These are phyloP conservation scores for Dermochelys coriacea DNA, from an alignment of 2,797 vertebrate genomes.

Conservation along the genomic window DNA sequence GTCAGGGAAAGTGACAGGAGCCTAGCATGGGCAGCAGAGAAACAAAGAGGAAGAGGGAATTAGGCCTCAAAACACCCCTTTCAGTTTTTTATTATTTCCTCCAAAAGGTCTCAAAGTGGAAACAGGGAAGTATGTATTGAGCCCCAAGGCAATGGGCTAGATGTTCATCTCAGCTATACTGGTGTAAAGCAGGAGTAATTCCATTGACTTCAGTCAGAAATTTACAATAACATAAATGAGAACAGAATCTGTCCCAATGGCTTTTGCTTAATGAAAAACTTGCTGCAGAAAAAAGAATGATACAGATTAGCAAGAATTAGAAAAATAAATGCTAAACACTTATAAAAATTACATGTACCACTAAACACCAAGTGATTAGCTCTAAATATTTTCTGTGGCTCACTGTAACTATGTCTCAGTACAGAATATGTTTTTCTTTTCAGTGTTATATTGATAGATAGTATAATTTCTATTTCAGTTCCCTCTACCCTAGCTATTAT, in stretches of 20 bases:
- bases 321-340: conserved; percentile 21
- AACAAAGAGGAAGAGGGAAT: background rate
- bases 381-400: conserved; percentile 23
- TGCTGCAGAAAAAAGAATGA: background rate
- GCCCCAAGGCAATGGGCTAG: conserved; percentile 35
- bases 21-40: background rate
- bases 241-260: conserved; percentile 57
- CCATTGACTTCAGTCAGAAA: conserved; percentile 34
- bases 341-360: background rate
- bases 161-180: conserved; percentile 5
- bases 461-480: background rate
- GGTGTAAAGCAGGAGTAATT: conserved; percentile 57
- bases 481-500: background rate
- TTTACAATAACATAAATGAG: conserved; percentile 57
- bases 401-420: too few relatives aligned
- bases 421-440: too few relatives aligned
- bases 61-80: background rate
- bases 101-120: conserved; percentile 26
- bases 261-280: conserved; percentile 63
- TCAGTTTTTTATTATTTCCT: conserved; percentile 25
- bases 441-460: too few relatives aligned
- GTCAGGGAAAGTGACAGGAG: background rate
- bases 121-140: background rate
- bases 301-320: conserved; percentile 50
- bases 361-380: conserved; percentile 39